A percentile compares a stretch with the other conserved stretches of the same genome.
Conservation (phyloP, 2,888 invertebrate genomes). For the Epinotia ramella region DNA sequence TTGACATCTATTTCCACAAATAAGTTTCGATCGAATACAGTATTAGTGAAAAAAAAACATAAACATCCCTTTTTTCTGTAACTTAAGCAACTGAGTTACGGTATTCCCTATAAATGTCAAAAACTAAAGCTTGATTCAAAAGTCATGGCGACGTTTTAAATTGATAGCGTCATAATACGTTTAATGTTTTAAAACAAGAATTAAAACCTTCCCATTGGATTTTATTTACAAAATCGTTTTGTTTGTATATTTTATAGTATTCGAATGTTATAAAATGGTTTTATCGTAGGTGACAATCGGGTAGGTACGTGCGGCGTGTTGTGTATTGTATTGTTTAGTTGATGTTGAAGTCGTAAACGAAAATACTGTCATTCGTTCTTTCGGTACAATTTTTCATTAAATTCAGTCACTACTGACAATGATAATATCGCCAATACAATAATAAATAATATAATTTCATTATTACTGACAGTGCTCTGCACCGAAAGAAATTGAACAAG, state of each 20-base stretch:
- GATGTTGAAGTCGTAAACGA: background rate
- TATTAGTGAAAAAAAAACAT: background rate
- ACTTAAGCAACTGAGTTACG: conserved; percentile 11
- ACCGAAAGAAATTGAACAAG: too few relatives aligned
- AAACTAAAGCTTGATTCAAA: conserved; percentile 69
- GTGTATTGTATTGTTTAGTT: background rate
- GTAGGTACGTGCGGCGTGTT: conserved; percentile 38
- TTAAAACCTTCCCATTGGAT: conserved; percentile 68
- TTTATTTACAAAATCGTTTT: conserved; percentile 75
- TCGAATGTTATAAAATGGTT: conserved; percentile 68
- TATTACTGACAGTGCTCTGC: too few relatives aligned
- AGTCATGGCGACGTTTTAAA: conserved; percentile 74
- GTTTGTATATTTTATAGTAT: conserved; percentile 74
- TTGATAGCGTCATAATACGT: conserved; percentile 77
- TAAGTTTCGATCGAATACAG: background rate
- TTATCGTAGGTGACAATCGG: conserved; percentile 38
- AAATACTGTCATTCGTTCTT: too few relatives aligned
- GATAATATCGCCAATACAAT: too few relatives aligned
- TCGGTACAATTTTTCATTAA: too few relatives aligned
- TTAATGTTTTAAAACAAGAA: conserved; percentile 72
- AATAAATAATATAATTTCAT: too few relatives aligned
- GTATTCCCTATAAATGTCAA: conserved; percentile 68
- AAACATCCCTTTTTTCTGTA: conserved; percentile 1
- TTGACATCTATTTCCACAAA: too few relatives aligned
- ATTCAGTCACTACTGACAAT: too few relatives aligned